Conservation (phyloP, 2,797 vertebrate genomes). For the Helostoma temminkii region DNA sequence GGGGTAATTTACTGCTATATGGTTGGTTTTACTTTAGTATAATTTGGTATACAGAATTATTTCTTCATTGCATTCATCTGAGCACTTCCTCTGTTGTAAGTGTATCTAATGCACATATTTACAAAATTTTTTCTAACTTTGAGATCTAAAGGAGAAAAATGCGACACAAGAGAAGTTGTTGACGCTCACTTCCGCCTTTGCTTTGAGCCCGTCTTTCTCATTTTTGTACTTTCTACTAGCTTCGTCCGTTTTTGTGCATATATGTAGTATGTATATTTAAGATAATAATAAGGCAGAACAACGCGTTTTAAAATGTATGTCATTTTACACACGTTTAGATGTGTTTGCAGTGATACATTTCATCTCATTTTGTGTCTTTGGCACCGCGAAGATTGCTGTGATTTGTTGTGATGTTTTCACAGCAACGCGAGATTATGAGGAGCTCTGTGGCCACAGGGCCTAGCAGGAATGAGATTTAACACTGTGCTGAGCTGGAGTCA, state of each 20-base stretch:
- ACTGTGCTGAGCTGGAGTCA: slow-evolving; percentile 6
- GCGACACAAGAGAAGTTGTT: accelerated
- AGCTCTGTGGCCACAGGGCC: slow-evolving; percentile 31
- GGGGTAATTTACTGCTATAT: not conserved
- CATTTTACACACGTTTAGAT: not conserved
- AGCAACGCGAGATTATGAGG: slow-evolving; percentile 70
- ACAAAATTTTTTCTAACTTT: not conserved
- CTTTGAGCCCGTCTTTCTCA: not conserved
- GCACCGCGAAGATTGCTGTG: slow-evolving; percentile 34
- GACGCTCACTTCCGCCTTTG: slow-evolving; percentile 9
- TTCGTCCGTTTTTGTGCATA: not conserved
- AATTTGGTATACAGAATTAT: not conserved
- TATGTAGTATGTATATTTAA: not conserved
- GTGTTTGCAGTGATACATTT: not conserved
- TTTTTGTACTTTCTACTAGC: not conserved
- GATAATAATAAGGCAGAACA: not conserved
- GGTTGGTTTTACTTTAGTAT: not conserved
- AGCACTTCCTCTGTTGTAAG: not conserved
- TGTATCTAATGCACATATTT: not conserved
- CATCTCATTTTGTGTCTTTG: slow-evolving; percentile 3
- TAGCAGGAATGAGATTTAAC: slow-evolving; percentile 29
- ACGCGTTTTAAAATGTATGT: not conserved
- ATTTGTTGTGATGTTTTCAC: slow-evolving; percentile 56
- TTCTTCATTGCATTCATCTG: not conserved
- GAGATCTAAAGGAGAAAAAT: slow-evolving; percentile 14